These are phyloP conservation scores for Suricata suricatta DNA, from an alignment of 2,113 vertebrate genomes.

Conservation along the genomic window DNA sequence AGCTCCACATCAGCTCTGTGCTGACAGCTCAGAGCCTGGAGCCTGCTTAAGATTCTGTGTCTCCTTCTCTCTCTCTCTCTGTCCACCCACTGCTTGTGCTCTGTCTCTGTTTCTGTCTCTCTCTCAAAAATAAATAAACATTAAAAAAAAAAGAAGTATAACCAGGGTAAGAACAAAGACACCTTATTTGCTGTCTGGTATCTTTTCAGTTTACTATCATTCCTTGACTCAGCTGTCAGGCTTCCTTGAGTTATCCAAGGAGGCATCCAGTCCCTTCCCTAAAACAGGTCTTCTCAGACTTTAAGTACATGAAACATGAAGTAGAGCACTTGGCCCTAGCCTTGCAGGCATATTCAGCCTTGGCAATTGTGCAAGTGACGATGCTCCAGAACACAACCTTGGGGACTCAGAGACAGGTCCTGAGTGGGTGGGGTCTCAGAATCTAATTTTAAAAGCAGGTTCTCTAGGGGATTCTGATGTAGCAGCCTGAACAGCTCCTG, in stretches of 20 bases:
- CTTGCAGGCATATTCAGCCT: neutral
- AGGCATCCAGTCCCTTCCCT: too few relatives aligned
- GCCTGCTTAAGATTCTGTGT: too few relatives aligned
- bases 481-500: neutral
- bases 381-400: rapidly evolving
- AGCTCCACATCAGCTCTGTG: too few relatives aligned
- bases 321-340: rapidly evolving
- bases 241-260: neutral
- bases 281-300: neutral
- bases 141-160: neutral
- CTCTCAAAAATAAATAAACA: too few relatives aligned
- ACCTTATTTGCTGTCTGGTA: neutral
- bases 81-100: too few relatives aligned
- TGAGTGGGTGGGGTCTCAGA: neutral
- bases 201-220: neutral
- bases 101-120: too few relatives aligned
- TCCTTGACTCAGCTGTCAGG: neutral
- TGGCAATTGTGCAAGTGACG: rapidly evolving
- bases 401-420: neutral
- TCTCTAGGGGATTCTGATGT: neutral
- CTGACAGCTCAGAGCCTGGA: too few relatives aligned
- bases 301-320: neutral
- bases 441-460: neutral
- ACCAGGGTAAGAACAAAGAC: neutral
- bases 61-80: too few relatives aligned